Evolutionary conservation across 1,140 invertebrate genomes (phyloP), one percentile per base, ranked within the genome.

Genomic region (Drosophila orosa): DNA sequence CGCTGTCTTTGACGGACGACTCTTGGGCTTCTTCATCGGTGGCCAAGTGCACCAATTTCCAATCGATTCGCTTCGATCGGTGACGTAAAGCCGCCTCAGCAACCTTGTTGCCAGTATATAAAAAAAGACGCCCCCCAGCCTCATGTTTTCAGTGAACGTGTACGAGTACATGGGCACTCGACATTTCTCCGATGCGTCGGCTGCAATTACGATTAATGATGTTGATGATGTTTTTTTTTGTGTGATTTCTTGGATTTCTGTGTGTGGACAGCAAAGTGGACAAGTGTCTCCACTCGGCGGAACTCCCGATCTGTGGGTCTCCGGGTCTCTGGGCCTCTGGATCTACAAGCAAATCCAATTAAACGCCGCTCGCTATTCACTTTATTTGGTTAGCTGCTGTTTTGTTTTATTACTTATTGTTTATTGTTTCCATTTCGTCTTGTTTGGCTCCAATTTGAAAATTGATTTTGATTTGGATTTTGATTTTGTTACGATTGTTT

Each of bases 131-230:
- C 52, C 69, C 56, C 62, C 71, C 60, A 74, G 47, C 59, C 52
- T 24, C 52, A 15, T 2, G 52, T 24, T 22, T 54, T 33, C 29
- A 19, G 29, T 19, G 13, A n/a, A 19, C 10, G 9, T 29, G 19
- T 31, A 40, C 55, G 57, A 60, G 54, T 40, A 29, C 52, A 65
- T 57, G 66, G 45, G 35, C 55, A 45, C 71, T 66, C 59, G 39
- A 55, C 55, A 74, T 85, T 85, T 85, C 74, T 71, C 82, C 79
- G 61, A 44, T 71, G 58, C 56, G 83, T 50, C 60, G 63, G 74
- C 84, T 80, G 80, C 84, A 84, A 89, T 89, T 89, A 89, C 73
- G 67, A 75, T 89, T 89, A 72, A 74, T 78, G 78, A 67, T 66
- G 80, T 35, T 35, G 50, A 15, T 24, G 50, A 19, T 52, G 29